phyloP scores from a whole-genome alignment of 2,888 invertebrate species.

The Pteria penguin region DNA sequence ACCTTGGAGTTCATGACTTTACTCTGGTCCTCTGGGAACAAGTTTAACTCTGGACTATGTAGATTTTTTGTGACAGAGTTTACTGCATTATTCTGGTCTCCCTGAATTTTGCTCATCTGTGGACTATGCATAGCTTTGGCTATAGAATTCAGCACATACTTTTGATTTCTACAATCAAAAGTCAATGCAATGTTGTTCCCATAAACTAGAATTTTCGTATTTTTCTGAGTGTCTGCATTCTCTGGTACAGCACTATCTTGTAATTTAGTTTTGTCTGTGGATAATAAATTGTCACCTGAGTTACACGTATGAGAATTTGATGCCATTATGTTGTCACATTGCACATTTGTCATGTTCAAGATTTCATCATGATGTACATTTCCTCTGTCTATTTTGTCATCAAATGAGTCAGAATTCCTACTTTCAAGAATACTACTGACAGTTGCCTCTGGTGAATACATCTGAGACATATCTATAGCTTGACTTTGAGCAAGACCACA shows the following conservation, averaged over 20 bases:
- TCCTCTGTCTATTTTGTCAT: too few species aligned
- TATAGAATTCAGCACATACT: slow-evolving; percentile 19
- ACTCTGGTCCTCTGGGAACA: too few species aligned
- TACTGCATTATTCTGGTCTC: too few species aligned
- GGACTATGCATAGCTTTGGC: slow-evolving; percentile 21
- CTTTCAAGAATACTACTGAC: background rate
- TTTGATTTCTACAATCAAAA: slow-evolving; percentile 37
- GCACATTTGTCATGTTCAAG: background rate
- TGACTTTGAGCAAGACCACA: too few species aligned
- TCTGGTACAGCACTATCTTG: background rate
- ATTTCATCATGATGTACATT: background rate
- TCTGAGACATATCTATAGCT: background rate
- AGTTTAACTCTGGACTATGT: too few species aligned
- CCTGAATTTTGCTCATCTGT: too few species aligned
- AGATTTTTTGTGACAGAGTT: too few species aligned
- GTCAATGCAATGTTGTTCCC: slow-evolving; percentile 43
- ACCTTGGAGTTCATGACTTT: too few species aligned
- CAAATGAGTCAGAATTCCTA: background rate
- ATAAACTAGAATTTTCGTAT: slow-evolving; percentile 41
- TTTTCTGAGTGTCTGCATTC: slow-evolving; percentile 19
- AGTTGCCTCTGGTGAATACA: background rate
- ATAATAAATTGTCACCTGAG: too few species aligned
- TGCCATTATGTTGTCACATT: background rate
- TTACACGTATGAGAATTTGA: background rate
- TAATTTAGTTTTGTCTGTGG: too few species aligned